Evolutionary conservation across 2,797 vertebrate genomes (phyloP).

Genomic region (Gallinago solitaria): DNA sequence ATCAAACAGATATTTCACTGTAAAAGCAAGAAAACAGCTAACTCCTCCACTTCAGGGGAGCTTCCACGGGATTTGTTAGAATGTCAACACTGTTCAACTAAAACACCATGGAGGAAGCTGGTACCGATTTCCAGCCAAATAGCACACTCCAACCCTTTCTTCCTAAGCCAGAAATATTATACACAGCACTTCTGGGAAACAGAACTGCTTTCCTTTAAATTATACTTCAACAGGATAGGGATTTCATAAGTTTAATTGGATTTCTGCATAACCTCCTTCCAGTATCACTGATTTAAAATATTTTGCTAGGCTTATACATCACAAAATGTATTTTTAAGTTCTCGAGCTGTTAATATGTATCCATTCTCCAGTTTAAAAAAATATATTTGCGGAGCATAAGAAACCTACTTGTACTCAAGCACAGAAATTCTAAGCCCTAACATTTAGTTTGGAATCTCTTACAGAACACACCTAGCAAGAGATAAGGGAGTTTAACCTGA

Average conservation of each 20-base stretch:
- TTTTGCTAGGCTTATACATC: constrained; percentile 72
- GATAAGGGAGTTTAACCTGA: constrained; percentile 56
- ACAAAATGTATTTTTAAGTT: constrained; percentile 68
- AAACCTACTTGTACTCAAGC: constrained; percentile 53
- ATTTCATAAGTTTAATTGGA: constrained; percentile 81
- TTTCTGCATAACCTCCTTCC: constrained; percentile 78
- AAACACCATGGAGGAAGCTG: constrained; percentile 82
- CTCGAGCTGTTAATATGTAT: constrained; percentile 65
- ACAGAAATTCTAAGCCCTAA: constrained; percentile 29
- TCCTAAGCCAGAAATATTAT: constrained; percentile 83
- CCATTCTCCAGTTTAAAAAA: constrained; percentile 51
- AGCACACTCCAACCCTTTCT: constrained; percentile 76
- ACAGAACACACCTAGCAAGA: constrained; percentile 21
- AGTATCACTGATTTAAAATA: constrained; percentile 78
- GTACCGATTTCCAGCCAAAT: constrained; percentile 79
- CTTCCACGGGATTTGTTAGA: constrained; percentile 83
- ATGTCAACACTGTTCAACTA: constrained; percentile 82
- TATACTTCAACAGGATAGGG: constrained; percentile 80
- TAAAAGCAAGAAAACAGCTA: constrained; percentile 74
- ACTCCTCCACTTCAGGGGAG: constrained; percentile 77
- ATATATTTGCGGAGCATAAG: constrained; percentile 6
- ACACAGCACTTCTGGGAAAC: constrained; percentile 82
- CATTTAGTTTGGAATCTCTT: constrained; percentile 62
- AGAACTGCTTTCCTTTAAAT: constrained; percentile 82
- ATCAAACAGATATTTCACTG: constrained; percentile 76